Evolutionary conservation across 1,140 invertebrate genomes (phyloP), one percentile per base, ranked within the genome.

Genomic region (Ephestia elutella): DNA sequence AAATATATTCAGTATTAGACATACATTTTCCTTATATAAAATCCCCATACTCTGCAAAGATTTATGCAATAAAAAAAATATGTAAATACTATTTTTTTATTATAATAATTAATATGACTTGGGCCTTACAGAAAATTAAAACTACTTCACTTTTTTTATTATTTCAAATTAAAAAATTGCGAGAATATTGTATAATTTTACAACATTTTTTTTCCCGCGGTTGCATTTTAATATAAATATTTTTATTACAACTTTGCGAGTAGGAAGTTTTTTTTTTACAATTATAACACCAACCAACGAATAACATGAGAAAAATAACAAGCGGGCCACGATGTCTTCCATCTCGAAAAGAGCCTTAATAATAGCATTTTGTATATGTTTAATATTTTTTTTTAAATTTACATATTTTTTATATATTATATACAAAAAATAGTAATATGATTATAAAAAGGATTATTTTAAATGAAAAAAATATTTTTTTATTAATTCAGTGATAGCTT

Each of bases 221-320:
- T 25, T 32, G 2, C 9, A 5, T 32, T 32, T 32, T 10, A 10
- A 32, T 32, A 7, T 11, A 32, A 32, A 32, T 9, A 32, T 10
- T 32, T 32, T 32, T 32, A 32, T 32, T 32, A 11, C 30, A 9
- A 32, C 11, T 44, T 44, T 44, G 5, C 2, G 38, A 44, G 38
- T 35, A 15, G 5, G n/a, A 44, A 17, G 15, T 15, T 17, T 44
- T 44, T 25, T 3, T 3, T 44, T 44, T 15, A 44, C n/a, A 44
- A 44, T 3, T 13, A 13, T 15, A 44, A 15, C 5, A 17, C 15
- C 38, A 38, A 70, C 60, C 68, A 70, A 61, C 59, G 66, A 59
- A 58, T 66, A 54, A 62, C 63, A 72, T 66, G 70, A 63, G 62
- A 69, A 72, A 66, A 72, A 62, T 63, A 55, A 65, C 64, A 66